phyloP scores from a whole-genome alignment of 2,113 vertebrate genomes.

The Nipponia nippon region DNA sequence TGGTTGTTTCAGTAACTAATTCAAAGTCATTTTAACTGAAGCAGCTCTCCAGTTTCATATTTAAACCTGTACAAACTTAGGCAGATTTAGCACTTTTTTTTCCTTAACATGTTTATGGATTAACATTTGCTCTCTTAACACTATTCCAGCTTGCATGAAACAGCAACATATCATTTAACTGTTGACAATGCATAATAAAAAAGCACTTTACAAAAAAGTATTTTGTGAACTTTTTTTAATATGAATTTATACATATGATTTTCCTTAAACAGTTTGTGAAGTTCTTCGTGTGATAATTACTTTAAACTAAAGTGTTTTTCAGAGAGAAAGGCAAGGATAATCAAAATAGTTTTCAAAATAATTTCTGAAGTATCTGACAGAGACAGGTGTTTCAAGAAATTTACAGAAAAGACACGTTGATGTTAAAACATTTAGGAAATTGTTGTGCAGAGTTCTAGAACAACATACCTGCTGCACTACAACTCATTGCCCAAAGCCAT shows the following conservation, averaged over 20 bases:
- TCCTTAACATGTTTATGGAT: not conserved
- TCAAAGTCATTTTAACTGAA: not conserved
- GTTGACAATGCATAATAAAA: slow-evolving; percentile 62
- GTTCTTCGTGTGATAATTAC: not conserved
- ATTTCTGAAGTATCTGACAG: not conserved
- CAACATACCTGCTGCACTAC: not conserved
- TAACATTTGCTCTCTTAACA: slow-evolving; percentile 40
- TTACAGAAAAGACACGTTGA: not conserved
- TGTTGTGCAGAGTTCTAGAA: not conserved
- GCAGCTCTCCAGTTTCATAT: not conserved
- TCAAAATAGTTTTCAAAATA: not conserved
- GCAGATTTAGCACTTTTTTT: not conserved
- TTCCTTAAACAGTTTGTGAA: not conserved
- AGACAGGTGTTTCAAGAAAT: not conserved
- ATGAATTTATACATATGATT: not conserved
- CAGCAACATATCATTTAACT: slow-evolving; percentile 14
- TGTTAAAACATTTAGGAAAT: not conserved
- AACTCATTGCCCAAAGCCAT: not conserved
- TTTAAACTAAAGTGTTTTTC: not conserved
- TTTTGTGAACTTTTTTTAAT: not conserved
- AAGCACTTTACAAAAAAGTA: slow-evolving; percentile 41
- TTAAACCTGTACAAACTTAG: not conserved
- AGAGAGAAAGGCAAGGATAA: not conserved
- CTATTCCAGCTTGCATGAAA: slow-evolving; percentile 40
- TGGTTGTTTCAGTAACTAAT: not conserved